phyloP scores from a whole-genome alignment of 1,140 invertebrate genomes.

The Ridgeia piscesae region DNA sequence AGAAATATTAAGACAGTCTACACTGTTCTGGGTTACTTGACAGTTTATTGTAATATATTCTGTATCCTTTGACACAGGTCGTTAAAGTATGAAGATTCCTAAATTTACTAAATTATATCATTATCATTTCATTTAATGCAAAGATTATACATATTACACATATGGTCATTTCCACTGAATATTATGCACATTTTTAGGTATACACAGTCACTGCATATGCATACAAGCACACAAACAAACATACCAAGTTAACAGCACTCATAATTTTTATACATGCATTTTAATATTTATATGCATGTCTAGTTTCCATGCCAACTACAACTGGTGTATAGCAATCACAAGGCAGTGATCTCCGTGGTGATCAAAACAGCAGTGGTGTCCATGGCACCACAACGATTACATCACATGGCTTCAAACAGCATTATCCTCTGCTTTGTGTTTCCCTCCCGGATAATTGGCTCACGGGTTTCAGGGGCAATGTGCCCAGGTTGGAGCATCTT shows the following conservation, averaged over 20 bases:
- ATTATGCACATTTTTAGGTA: not conserved
- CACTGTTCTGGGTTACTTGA: too few relatives aligned
- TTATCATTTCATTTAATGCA: not conserved
- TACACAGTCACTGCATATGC: not conserved
- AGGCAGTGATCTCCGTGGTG: not conserved
- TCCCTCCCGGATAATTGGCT: slow-evolving; percentile 82
- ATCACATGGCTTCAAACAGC: slow-evolving; percentile 79
- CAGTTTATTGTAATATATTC: too few relatives aligned
- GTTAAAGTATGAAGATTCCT: not conserved
- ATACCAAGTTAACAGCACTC: not conserved
- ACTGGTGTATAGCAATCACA: not conserved
- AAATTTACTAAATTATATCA: not conserved
- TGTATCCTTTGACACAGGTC: too few relatives aligned
- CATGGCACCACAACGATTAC: not conserved
- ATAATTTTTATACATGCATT: not conserved
- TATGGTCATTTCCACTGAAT: too few relatives aligned
- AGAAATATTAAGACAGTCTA: too few relatives aligned
- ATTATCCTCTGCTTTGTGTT: slow-evolving; percentile 99
- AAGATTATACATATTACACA: not conserved
- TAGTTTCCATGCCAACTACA: not conserved
- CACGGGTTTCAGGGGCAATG: not conserved
- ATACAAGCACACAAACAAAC: not conserved
- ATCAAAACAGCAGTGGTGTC: not conserved
- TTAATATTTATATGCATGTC: not conserved
- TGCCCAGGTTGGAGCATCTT: not conserved